These are phyloP conservation scores for Xestobium rufovillosum DNA, from an alignment of 2,888 invertebrate genomes.

Conservation along the genomic window DNA sequence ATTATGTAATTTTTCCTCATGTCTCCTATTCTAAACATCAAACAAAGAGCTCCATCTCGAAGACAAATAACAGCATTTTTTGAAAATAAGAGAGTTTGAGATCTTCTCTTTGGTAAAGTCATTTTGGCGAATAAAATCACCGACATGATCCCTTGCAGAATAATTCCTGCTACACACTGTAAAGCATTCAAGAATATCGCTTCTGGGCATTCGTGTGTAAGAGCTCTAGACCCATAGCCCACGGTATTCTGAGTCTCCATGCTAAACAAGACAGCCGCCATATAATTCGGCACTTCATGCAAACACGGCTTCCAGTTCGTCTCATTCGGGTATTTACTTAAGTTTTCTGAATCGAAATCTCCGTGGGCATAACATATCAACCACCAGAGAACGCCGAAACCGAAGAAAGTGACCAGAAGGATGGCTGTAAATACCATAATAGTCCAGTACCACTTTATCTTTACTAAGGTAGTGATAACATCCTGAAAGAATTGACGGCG, in stretches of 20 bases:
- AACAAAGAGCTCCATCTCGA: conserved; percentile 69
- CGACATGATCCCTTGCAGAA: conserved; percentile 55
- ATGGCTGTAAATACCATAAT: conserved; percentile 74
- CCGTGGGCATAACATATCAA: conserved; percentile 78
- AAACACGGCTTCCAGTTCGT: conserved; percentile 75
- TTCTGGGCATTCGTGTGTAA: conserved; percentile 83
- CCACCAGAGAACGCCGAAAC: conserved; percentile 84
- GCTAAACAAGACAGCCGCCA: conserved; percentile 86
- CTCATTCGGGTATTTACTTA: conserved; percentile 34
- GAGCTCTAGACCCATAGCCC: conserved; percentile 74
- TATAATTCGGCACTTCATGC: conserved; percentile 72
- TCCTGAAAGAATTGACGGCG: conserved; percentile 44
- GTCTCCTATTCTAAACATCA: conserved; percentile 87
- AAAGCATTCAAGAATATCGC: conserved; percentile 87
- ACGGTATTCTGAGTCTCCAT: conserved; percentile 92
- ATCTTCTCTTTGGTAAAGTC: conserved; percentile 82
- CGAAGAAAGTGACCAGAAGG: conserved; percentile 78
- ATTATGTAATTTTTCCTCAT: conserved; percentile 88
- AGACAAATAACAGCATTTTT: conserved; percentile 76
- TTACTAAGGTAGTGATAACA: conserved; percentile 26
- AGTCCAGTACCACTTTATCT: conserved; percentile 27
- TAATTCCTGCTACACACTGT: conserved; percentile 61
- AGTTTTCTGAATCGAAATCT: conserved; percentile 63
- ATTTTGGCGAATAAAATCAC: conserved; percentile 88
- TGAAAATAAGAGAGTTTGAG: conserved; percentile 86